Evolutionary conservation across 37 sponge, comb jelly and placozoan genomes (phyloP), one percentile per base, ranked within the genome.

Genomic region (Chondrilla cf. caribensis): DNA sequence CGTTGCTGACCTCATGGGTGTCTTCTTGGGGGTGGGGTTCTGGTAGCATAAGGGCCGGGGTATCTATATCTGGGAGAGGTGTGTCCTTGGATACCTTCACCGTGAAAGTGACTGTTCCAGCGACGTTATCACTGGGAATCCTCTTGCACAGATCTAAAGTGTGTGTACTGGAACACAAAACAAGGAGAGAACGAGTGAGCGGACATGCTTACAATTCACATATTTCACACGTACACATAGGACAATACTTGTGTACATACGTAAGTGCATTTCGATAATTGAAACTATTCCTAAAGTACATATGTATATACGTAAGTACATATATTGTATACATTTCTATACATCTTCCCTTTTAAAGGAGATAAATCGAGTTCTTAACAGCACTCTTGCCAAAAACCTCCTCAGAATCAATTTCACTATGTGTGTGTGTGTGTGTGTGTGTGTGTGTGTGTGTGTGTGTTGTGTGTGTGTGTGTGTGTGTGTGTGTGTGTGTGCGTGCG

Each of bases 31-130:
- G 15, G 28, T 26, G 68, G 37, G 4, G 19, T 1, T 4, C 11
- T 22, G 44, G 41, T 17, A 18, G 22, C 43, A 73, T 29, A 7
- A 18, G 71, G 24, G 76, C 6, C 25, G 22, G 24, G 22, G 76
- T 5, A 17, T 19, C n/a, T 7, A 6, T 62, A 2, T 73, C 25
- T 15, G 41, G 43, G 40, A 73, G 41, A 2, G 76, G 76, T 11
- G 19, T 4, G 36, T 40, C 76, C 76, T 73, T 73, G 41, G 76
- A 43, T 2, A 73, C 42, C 25, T 22, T 24, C 25, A 73, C 76
- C 2, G 76, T 73, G 25, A 73, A 73, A 6, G 76, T 73, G 76
- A 73, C 36, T 4, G 41, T 40, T 3, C 79, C 58, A 51, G 59
- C 18, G 9, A 79, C 59, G 36, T 58, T 28, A 51, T 58, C 79